Conservation (phyloP, 92 coral and sea anemone species). For the Parazoanthus swiftii region DNA sequence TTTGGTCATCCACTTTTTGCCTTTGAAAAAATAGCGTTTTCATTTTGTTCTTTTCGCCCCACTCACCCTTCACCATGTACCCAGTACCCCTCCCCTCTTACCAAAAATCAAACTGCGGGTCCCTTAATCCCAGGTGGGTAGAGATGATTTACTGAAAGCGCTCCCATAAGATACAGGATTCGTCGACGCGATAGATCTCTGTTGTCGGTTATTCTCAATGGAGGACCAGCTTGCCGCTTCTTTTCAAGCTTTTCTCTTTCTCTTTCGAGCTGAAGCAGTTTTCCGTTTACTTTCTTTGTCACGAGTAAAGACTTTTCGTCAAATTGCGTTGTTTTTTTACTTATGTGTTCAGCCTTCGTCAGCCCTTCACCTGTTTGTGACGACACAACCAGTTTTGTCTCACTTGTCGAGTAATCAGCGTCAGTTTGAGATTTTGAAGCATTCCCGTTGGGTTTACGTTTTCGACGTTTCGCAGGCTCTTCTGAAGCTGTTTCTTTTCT, state of each 20-base stretch:
- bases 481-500: background rate
- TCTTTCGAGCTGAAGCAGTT: background rate
- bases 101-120: background rate
- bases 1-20: background rate
- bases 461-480: background rate
- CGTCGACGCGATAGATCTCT: slow-evolving; percentile 23
- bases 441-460: background rate
- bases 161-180: slow-evolving; percentile 28
- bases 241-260: background rate
- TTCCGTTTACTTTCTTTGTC: background rate
- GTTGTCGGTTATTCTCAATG: background rate
- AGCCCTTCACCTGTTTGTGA: background rate
- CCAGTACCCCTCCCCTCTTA: background rate
- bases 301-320: background rate
- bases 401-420: background rate
- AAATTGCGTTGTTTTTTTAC: background rate
- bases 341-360: background rate
- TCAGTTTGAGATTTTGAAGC: background rate
- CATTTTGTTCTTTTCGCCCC: background rate
- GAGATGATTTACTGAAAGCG: slow-evolving; percentile 29
- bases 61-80: background rate
- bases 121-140: slow-evolving; percentile 33
- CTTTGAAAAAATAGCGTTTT: no score
- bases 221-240: background rate
- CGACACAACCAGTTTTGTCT: background rate